Evolutionary conservation across 2,113 vertebrate genomes (phyloP).

Genomic region (Psettodes erumei): DNA sequence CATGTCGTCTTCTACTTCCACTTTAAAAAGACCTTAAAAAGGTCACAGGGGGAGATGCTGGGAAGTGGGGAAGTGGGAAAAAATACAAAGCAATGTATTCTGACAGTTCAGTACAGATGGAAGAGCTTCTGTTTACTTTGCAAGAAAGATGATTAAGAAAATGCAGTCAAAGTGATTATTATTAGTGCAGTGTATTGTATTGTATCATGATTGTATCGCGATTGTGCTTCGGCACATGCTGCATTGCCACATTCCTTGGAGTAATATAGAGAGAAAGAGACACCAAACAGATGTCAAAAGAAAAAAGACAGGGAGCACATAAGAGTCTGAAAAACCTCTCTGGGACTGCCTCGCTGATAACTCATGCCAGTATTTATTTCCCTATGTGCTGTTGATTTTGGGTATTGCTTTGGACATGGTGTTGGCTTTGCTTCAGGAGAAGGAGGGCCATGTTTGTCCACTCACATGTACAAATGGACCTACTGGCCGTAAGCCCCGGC

Average conservation of each 20-base stretch:
- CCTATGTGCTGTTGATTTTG: constrained; percentile 26
- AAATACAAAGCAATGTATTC: neutral
- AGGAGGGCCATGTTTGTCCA: constrained; percentile 51
- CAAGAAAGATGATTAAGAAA: too few relatives aligned
- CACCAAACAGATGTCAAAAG: constrained; percentile 52
- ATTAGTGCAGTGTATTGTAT: too few relatives aligned
- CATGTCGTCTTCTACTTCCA: constrained; percentile 40
- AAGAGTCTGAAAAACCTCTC: constrained; percentile 32
- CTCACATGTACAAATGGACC: constrained; percentile 16
- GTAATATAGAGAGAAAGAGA: neutral
- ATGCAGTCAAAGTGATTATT: too few relatives aligned
- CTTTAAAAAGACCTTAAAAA: constrained; percentile 55
- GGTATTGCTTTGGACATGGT: constrained; percentile 20
- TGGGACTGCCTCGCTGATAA: neutral
- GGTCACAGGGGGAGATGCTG: constrained; percentile 45
- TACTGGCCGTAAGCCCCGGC: constrained; percentile 2
- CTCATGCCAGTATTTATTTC: constrained; percentile 30
- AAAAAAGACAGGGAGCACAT: constrained; percentile 12
- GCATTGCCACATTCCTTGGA: constrained; percentile 17
- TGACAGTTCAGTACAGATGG: neutral
- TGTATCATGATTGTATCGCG: too few relatives aligned
- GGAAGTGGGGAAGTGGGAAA: neutral
- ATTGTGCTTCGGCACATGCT: constrained; percentile 31
- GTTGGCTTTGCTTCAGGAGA: constrained; percentile 9
- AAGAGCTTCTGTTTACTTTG: neutral